Base-by-base conservation (phyloP, 2,113 vertebrate genomes). In the Sitta europaea region DNA sequence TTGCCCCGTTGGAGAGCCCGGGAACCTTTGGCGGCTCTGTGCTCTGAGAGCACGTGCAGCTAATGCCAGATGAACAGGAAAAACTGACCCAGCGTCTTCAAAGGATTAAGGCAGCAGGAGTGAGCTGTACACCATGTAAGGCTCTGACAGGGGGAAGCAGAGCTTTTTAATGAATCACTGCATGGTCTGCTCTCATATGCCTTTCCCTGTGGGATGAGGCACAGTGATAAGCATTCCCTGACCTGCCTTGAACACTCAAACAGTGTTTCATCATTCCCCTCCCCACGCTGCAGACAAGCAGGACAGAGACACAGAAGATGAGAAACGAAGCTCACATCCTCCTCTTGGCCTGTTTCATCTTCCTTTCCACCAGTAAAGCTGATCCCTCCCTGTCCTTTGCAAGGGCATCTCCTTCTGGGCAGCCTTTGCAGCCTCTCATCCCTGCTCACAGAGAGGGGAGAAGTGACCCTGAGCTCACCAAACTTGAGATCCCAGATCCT, bases 61-160 rank as follows among this genome's bases (percentile, higher is more conserved):
- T 58, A 36, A 79, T 94, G 72, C 27, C 93, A 88, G 84, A 82
- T 54, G 93, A 90, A 19, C 62, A 90, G 91, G 93, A 96, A 95
- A 95, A 92, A 86, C 90, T 93, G 92, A 95, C 85, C 81, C 88
- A 92, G 75, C 63, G 74, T 94, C 88, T 94, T 90, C 93, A 74
- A 74, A 80, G 82, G 82, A 95, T 90, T 94, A 94, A 74, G 85
- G 75, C 67, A 93, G 35, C 62, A 92, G 81, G 67, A 54, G 1
- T 63, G 12, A 92, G 94, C 87, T 51, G 0, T 88, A 17, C 90
- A 83, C 93, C 90, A 95, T 88, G 88, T 88, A 95, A 93, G 90
- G 88, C 79, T 88, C 72, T 88, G 92, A 47, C 71, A 86, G 59
- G 83, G 89, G 58, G 62, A 80, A 85, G 77, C 51, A 55, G 93